Percentiles rank a stretch among this genome's conserved stretches.
These are phyloP conservation scores for Nesidiocoris tenuis DNA, from an alignment of 2,888 invertebrate species.

Conservation along the genomic window DNA sequence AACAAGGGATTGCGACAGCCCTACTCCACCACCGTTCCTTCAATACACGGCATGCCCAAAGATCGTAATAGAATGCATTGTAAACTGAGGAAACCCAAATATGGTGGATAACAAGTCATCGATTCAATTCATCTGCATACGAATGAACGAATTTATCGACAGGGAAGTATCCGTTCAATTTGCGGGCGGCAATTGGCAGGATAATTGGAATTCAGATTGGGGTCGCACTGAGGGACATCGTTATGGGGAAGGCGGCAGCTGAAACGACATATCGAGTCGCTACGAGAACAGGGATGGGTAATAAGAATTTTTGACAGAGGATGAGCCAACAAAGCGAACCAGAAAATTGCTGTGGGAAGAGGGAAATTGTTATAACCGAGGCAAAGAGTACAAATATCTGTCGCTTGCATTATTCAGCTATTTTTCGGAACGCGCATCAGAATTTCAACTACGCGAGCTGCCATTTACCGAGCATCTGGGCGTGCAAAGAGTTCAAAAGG, in stretches of 20 bases:
- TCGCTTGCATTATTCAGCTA: too few species aligned
- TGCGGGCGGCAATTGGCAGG: background rate
- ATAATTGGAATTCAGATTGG: background rate
- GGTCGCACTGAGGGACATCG: background rate
- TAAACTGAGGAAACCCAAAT: background rate
- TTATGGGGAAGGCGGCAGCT: background rate
- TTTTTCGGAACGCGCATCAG: too few species aligned
- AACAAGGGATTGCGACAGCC: too few species aligned
- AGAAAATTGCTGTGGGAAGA: too few species aligned
- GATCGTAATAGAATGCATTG: background rate
- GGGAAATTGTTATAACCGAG: too few species aligned
- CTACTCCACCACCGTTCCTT: too few species aligned
- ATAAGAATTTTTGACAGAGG: background rate
- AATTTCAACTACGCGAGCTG: too few species aligned
- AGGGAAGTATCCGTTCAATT: background rate
- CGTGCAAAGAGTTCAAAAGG: too few species aligned
- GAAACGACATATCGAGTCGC: background rate
- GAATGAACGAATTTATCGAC: background rate
- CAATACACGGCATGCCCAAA: too few species aligned
- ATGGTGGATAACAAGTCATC: background rate
- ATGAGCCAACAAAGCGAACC: slow-evolving; percentile 21
- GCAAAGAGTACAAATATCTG: too few species aligned
- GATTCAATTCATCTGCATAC: background rate
- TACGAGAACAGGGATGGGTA: background rate
- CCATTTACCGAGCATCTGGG: too few species aligned